Percentiles rank a stretch among this genome's conserved stretches.
Evolutionary conservation across 2,797 vertebrate genomes (phyloP).

Genomic region (Halcyon leucocephala): DNA sequence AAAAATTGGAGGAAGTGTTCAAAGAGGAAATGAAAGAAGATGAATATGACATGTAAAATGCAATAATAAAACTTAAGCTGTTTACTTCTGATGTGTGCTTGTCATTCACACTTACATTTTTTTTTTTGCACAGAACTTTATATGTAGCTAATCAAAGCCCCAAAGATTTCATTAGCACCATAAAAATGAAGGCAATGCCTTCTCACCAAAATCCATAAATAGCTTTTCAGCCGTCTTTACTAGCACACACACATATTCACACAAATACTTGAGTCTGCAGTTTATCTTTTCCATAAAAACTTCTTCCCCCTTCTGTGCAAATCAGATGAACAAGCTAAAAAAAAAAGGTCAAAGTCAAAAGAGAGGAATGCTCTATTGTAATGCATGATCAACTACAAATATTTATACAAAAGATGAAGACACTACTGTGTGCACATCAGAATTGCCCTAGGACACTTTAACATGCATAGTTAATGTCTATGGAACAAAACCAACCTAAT

Average conservation of each 20-base stretch:
- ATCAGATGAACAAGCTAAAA: conserved; percentile 30
- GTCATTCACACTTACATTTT: background rate
- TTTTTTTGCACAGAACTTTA: background rate
- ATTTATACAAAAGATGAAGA: conserved; percentile 53
- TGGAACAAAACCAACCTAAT: background rate
- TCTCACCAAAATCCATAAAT: background rate
- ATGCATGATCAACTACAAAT: conserved; percentile 56
- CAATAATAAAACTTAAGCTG: background rate
- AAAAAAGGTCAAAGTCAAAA: conserved; percentile 39
- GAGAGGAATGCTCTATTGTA: conserved; percentile 43
- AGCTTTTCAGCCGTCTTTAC: background rate
- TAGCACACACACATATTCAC: background rate
- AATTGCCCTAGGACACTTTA: conserved; percentile 7
- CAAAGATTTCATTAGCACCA: background rate
- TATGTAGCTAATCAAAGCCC: background rate
- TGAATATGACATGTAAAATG: background rate
- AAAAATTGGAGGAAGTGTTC: background rate
- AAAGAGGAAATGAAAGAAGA: conserved; percentile 29
- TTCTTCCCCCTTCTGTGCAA: background rate
- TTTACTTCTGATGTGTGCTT: background rate
- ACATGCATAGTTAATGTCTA: conserved; percentile 37
- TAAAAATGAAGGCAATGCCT: background rate
- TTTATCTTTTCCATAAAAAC: conserved; percentile 34
- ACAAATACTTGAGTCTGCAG: background rate
- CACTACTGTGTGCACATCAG: background rate